Conservation (phyloP, 2,797 vertebrate genomes). For the Echeneis naucrates region DNA sequence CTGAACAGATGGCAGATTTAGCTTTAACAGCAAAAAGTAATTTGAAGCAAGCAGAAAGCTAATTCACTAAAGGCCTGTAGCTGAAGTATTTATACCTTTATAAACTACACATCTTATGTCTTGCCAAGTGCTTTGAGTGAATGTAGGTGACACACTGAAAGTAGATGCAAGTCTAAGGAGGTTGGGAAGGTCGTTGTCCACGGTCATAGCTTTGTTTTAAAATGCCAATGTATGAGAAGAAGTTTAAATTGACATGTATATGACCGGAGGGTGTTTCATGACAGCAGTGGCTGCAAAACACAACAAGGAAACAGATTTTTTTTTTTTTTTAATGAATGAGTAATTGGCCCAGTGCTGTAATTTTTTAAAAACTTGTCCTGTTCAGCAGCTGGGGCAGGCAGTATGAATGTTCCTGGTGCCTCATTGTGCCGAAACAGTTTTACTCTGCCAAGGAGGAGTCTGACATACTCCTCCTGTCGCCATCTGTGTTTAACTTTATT, state of each 20-base stretch:
- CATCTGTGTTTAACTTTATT: too few species aligned
- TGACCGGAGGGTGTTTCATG: constrained; percentile 28
- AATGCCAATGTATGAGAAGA: constrained; percentile 50
- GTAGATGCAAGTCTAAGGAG: constrained; percentile 5
- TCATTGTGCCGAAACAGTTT: too few species aligned
- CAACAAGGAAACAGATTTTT: constrained; percentile 50
- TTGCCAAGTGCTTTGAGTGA: not conserved
- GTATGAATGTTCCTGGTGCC: too few species aligned
- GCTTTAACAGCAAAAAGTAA: not conserved
- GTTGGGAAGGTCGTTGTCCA: constrained; percentile 18
- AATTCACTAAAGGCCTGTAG: not conserved
- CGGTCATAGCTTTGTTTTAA: constrained; percentile 26
- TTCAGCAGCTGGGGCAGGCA: too few species aligned
- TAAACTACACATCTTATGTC: not conserved
- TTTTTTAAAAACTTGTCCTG: too few species aligned
- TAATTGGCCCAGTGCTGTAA: constrained; percentile 8
- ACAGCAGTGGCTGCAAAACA: constrained; percentile 11
- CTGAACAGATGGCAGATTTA: constrained; percentile 7
- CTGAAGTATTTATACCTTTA: not conserved
- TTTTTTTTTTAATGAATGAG: constrained; percentile 40
- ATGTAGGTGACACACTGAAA: not conserved
- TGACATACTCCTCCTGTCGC: too few species aligned
- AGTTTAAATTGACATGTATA: constrained; percentile 35
- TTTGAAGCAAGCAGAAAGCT: constrained; percentile 1
- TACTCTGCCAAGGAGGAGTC: too few species aligned